Evolutionary conservation across 30 jellyfish, hydroid and myxozoan genomes (phyloP), one percentile per base, ranked within the genome.

Genomic region (Hydra vulgaris): DNA sequence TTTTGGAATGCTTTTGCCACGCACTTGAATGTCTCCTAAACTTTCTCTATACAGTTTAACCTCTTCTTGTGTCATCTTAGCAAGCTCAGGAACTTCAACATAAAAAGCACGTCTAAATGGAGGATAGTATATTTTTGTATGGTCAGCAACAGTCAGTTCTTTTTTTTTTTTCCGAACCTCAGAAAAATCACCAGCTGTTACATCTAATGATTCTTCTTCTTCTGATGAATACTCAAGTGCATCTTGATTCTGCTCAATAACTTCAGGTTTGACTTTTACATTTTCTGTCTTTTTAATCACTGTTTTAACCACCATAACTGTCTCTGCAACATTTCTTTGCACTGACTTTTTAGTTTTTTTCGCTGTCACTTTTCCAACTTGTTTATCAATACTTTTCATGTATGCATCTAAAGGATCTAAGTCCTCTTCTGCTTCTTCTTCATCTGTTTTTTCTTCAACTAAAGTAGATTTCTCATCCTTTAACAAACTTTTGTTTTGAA

Each of bases 11-110:
- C 82, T 86, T 70, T 90, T 94, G 25, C 99, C 99, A 22, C 95
- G 91, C 0, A 94, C 96, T 53, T 87, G 82, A 19, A 94, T 88
- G 27, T 95, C 88, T 17, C 87, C 99, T 21, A 94, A 74, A 68
- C 88, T 86, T 53, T 70, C 78, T 66, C 99, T 71, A 76, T 81
- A 89, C n/a, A 85, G 79, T 76, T 81, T 88, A n/a, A 94, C 97
- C 70, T 89, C 97, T 7, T 84, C 97, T 19, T 75, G 86, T 72
- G 97, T 82, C 96, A 94, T 85, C 53, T 76, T 89, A 0, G 96
- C 94, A 8, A 94, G 78, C 61, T 94, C 99, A 0, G 99, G 99
- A 12, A 94, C 99, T 72, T 94, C 99, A 18, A 88, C 97, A 77
- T 94, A 94, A 77, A 94, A 94, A 76, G 71, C 80, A 81, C 87